Conservation (phyloP, 2,888 invertebrate species). For the Diarsia brunnea region DNA sequence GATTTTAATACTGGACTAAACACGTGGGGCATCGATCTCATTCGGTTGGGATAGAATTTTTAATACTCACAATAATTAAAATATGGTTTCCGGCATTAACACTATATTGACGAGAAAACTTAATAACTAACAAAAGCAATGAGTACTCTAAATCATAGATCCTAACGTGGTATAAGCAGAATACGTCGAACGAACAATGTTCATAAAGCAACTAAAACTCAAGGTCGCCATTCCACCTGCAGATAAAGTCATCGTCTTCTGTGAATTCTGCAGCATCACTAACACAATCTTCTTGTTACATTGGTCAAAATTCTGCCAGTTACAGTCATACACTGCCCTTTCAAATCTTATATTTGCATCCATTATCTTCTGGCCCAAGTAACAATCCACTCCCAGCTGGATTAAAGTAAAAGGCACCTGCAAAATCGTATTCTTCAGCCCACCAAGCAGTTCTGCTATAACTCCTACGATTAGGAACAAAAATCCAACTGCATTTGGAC, state of each 20-base stretch:
- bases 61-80: constrained; percentile 10
- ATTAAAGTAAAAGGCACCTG: constrained; percentile 76
- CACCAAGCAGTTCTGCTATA: constrained; percentile 78
- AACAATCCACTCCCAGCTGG: constrained; percentile 75
- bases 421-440: constrained; percentile 78
- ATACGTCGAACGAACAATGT: constrained; percentile 70
- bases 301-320: constrained; percentile 74
- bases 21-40: not conserved
- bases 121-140: constrained; percentile 5
- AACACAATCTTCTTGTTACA: constrained; percentile 72
- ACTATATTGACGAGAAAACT: constrained; percentile 7
- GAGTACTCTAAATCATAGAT: constrained; percentile 51
- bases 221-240: constrained; percentile 73
- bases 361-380: constrained; percentile 72
- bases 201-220: constrained; percentile 70
- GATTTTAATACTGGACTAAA: not conserved
- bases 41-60: not conserved
- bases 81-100: not conserved
- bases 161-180: constrained; percentile 74
- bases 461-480: constrained; percentile 72
- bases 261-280: constrained; percentile 72
- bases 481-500: constrained; percentile 77
- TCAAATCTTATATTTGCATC: constrained; percentile 71
- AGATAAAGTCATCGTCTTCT: constrained; percentile 72
- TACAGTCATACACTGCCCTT: constrained; percentile 71